phyloP scores from a whole-genome alignment of 2,797 vertebrate genomes.

The Urocyon cinereoargenteus region DNA sequence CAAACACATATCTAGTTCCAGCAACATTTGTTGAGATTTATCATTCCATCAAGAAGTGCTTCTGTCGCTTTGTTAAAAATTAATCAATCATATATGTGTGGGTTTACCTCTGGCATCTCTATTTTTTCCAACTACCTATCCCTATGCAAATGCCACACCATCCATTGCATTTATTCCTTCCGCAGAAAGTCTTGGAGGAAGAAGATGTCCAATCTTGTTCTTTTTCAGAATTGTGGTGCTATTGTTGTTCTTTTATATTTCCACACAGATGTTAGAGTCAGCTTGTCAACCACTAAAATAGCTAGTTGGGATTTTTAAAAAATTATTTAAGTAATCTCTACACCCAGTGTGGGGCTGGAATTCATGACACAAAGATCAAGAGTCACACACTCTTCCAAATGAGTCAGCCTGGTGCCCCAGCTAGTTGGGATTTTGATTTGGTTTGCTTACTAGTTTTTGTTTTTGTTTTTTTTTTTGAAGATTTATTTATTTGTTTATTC shows the following conservation, averaged over 20 bases:
- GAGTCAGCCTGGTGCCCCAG: neutral
- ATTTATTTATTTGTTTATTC: too few species aligned
- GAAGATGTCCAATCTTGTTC: neutral
- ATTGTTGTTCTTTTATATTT: neutral
- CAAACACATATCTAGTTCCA: neutral
- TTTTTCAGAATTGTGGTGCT: neutral
- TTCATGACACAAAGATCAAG: neutral
- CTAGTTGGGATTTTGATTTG: neutral
- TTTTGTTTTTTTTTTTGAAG: too few species aligned
- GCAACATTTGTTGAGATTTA: neutral
- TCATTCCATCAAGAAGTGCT: neutral
- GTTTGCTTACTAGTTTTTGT: neutral
- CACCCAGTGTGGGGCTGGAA: neutral
- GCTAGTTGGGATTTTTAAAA: neutral
- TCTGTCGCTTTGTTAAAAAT: neutral
- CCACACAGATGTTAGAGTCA: neutral
- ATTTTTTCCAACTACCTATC: neutral
- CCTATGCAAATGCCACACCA: neutral
- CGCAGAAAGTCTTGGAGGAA: neutral
- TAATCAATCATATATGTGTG: neutral
- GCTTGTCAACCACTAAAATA: neutral
- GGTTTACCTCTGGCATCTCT: neutral
- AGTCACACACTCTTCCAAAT: neutral
- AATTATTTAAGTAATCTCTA: neutral
- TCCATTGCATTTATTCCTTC: neutral